Conservation (phyloP, 2,113 vertebrate genomes). For the Percina caprodes region DNA sequence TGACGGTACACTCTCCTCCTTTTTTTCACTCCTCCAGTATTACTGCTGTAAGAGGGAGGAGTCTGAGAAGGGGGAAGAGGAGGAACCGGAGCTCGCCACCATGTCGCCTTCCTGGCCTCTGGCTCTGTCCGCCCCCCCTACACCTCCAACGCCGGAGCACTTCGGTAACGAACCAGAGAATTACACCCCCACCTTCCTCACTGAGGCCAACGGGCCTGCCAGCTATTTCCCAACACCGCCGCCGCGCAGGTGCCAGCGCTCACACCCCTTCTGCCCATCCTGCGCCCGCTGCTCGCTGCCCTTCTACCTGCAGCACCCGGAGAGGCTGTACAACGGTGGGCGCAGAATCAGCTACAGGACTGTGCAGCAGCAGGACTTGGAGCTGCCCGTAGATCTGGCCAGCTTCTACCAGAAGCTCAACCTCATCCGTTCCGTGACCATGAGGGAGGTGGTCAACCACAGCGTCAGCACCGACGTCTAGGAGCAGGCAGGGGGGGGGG, state of each 20-base stretch:
- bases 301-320: constrained; percentile 87
- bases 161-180: constrained; percentile 65
- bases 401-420: constrained; percentile 90
- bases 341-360: constrained; percentile 88
- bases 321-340: constrained; percentile 88
- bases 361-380: constrained; percentile 89
- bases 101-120: constrained; percentile 82
- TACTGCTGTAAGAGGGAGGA: constrained; percentile 95
- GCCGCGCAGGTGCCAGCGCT: constrained; percentile 70
- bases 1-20: neutral
- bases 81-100: constrained; percentile 89
- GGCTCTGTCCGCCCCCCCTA: constrained; percentile 83
- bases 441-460: constrained; percentile 90
- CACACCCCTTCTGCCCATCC: constrained; percentile 87
- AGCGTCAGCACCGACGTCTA: constrained; percentile 95
- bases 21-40: constrained; percentile 83
- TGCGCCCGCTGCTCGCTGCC: constrained; percentile 89
- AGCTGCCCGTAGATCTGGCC: constrained; percentile 80
- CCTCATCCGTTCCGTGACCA: constrained; percentile 89
- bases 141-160: constrained; percentile 69
- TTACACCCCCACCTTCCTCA: constrained; percentile 75
- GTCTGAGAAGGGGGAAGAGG: constrained; percentile 89
- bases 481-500: constrained; percentile 27
- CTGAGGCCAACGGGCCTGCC: constrained; percentile 87
- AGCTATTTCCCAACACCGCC: constrained; percentile 82